Evolutionary conservation across 2,888 invertebrate species (phyloP).

Genomic region (Ypsolopha scabrella): DNA sequence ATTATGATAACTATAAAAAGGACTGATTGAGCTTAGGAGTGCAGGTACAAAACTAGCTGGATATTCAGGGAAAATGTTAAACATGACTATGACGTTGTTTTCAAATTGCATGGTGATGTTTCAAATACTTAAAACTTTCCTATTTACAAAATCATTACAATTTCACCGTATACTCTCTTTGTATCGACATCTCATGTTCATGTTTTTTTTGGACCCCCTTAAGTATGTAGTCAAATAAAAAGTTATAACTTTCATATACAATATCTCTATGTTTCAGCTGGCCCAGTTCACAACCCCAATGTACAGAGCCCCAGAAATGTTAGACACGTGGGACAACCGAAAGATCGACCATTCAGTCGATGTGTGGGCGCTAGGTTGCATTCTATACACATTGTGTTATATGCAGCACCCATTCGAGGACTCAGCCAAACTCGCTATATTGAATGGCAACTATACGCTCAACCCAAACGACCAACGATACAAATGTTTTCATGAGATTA

Average conservation of each 20-base stretch:
- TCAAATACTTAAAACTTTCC: too few species aligned
- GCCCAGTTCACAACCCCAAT: slow-evolving; percentile 88
- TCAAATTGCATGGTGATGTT: too few species aligned
- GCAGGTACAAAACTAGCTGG: too few species aligned
- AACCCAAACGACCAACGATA: slow-evolving; percentile 85
- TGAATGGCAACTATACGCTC: slow-evolving; percentile 94
- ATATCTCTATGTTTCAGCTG: slow-evolving; percentile 60
- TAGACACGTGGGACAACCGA: slow-evolving; percentile 97
- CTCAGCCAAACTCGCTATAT: slow-evolving; percentile 92
- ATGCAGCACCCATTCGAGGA: slow-evolving; percentile 98
- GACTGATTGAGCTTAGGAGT: too few species aligned
- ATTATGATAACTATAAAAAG: too few species aligned
- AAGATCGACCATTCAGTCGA: slow-evolving; percentile 92
- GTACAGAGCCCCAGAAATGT: slow-evolving; percentile 99
- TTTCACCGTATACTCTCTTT: too few species aligned
- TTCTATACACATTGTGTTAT: slow-evolving; percentile 92
- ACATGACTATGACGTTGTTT: too few species aligned
- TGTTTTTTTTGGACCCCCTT: too few species aligned
- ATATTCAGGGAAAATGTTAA: too few species aligned
- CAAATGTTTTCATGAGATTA: slow-evolving; percentile 89
- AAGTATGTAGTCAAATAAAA: neutral
- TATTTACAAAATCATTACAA: too few species aligned
- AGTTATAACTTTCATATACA: slow-evolving; percentile 7
- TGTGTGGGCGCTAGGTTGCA: slow-evolving; percentile 97
- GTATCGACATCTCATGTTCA: too few species aligned